Conservation (phyloP, 2,888 invertebrate genomes). For the Tenthredo scrophulariae region DNA sequence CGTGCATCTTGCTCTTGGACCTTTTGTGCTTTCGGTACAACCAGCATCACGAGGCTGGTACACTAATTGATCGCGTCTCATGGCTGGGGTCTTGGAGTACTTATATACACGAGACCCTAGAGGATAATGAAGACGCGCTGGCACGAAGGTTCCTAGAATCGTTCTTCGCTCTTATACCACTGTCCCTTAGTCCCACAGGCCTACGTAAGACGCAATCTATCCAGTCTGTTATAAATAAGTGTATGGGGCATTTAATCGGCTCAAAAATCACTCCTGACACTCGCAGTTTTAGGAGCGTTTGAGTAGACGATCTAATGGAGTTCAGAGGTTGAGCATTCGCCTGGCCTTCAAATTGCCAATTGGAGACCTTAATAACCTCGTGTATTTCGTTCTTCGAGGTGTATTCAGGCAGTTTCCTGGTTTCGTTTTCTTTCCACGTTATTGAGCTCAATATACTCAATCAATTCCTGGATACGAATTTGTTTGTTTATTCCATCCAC, state of each 20-base stretch:
- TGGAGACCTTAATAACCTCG: background rate
- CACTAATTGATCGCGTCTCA: constrained; percentile 73
- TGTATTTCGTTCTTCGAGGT: background rate
- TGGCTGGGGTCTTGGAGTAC: constrained; percentile 40
- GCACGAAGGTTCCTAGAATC: constrained; percentile 71
- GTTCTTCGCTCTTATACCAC: constrained; percentile 32
- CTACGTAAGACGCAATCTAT: background rate
- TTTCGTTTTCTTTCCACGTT: background rate
- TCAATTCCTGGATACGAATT: background rate
- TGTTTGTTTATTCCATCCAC: constrained; percentile 14
- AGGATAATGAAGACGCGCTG: constrained; percentile 73
- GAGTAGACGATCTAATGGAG: background rate
- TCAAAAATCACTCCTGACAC: background rate
- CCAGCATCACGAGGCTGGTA: constrained; percentile 63
- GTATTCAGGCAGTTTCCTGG: constrained; percentile 5
- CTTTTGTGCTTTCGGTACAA: constrained; percentile 61
- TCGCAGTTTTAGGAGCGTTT: background rate
- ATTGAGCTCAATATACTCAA: background rate
- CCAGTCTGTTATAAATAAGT: background rate
- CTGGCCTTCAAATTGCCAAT: background rate
- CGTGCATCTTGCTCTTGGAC: constrained; percentile 65
- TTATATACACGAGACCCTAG: constrained; percentile 57
- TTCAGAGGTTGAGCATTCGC: background rate
- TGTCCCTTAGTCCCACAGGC: background rate
- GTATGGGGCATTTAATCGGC: background rate